Conservation (phyloP, 2,113 vertebrate species). For the Anas platyrhynchos region DNA sequence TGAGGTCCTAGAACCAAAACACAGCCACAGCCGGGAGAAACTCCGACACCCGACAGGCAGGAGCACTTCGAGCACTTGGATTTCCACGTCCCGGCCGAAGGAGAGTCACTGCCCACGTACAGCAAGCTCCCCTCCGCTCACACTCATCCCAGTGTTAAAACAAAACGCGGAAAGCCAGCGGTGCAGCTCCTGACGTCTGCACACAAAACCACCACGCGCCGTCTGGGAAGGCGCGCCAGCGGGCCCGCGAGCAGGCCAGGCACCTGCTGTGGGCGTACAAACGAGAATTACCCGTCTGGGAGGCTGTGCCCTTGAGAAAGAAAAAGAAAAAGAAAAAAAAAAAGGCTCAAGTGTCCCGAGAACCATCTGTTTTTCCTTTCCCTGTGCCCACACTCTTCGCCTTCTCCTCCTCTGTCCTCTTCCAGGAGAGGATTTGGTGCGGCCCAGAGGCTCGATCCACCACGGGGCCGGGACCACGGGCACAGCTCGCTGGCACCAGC, state of each 20-base stretch:
- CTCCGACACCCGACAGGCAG: rapidly evolving
- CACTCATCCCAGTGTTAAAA: not conserved
- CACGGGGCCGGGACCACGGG: not conserved
- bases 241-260: not conserved
- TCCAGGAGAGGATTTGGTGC: not conserved
- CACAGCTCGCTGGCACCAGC: rapidly evolving
- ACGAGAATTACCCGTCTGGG: constrained; percentile 52
- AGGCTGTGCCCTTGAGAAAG: constrained; percentile 33
- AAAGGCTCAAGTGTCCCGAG: not conserved
- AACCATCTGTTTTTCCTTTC: constrained; percentile 20
- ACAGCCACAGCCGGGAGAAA: not conserved
- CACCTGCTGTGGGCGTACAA: constrained; percentile 18
- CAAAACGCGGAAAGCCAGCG: not conserved
- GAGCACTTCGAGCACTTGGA: not conserved
- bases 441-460: rapidly evolving
- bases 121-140: not conserved
- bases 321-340: not conserved
- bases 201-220: not conserved
- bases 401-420: not conserved
- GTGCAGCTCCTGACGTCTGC: not conserved
- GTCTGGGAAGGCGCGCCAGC: not conserved
- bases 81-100: not conserved
- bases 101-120: not conserved
- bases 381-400: constrained; percentile 6
- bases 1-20: not conserved